Conservation (phyloP, 2,797 vertebrate species). For the Scyliorhinus canicula region DNA sequence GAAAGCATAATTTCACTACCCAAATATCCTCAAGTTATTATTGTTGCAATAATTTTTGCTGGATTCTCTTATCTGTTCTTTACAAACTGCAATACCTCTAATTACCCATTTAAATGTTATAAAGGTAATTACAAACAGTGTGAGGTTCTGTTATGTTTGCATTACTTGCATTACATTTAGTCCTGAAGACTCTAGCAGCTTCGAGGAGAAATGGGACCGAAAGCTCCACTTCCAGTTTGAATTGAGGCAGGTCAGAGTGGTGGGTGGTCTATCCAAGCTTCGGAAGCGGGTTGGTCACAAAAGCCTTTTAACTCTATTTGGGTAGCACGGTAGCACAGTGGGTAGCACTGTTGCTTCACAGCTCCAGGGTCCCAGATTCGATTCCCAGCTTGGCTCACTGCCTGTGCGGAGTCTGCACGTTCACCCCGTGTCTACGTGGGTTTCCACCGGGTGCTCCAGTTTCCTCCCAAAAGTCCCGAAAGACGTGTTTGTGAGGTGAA, state of each 20-base stretch:
- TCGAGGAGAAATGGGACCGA: not conserved
- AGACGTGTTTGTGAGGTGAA: too few relatives aligned
- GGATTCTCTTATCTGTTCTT: slow-evolving; percentile 24
- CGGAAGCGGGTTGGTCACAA: not conserved
- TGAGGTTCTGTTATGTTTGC: not conserved
- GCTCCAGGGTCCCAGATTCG: too few relatives aligned
- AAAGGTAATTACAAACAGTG: not conserved
- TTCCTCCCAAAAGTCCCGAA: too few relatives aligned
- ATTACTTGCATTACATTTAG: not conserved
- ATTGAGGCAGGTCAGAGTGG: not conserved
- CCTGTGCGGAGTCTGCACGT: too few relatives aligned
- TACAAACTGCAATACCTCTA: slow-evolving; percentile 15
- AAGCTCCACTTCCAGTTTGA: not conserved
- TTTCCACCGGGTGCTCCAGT: too few relatives aligned
- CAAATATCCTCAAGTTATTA: slow-evolving; percentile 8
- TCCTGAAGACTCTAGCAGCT: not conserved
- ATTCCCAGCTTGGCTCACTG: too few relatives aligned
- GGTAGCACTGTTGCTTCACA: too few relatives aligned
- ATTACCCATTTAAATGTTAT: not conserved
- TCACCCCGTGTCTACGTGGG: too few relatives aligned
- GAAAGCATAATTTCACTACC: not conserved
- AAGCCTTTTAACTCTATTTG: not conserved
- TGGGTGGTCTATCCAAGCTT: not conserved
- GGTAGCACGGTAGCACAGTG: too few relatives aligned
- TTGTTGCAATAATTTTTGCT: not conserved